Conservation (phyloP, 2,797 vertebrate genomes). For the Esox lucius region DNA sequence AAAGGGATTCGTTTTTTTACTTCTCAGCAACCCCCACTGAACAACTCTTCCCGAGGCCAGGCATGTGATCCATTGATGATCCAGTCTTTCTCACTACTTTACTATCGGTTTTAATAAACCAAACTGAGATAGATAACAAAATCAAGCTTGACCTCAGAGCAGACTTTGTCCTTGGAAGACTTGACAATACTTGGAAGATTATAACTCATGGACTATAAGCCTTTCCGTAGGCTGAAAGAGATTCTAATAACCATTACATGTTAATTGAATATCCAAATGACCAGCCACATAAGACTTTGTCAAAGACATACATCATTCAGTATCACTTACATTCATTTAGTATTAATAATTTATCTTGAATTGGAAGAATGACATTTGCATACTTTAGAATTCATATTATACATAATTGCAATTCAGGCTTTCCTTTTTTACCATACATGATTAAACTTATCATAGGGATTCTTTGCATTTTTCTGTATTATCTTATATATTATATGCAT, state of each 20-base stretch:
- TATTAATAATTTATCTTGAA: not conserved
- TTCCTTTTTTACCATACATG: not conserved
- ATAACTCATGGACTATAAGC: not conserved
- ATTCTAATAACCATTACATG: not conserved
- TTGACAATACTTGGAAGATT: not conserved
- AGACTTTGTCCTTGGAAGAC: not conserved
- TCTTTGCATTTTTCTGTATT: not conserved
- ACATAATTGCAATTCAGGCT: not conserved
- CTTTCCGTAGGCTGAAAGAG: not conserved
- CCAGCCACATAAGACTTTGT: not conserved
- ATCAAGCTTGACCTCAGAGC: not conserved
- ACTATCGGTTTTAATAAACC: not conserved
- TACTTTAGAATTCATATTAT: not conserved
- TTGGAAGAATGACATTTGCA: not conserved
- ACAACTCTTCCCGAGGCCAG: too few relatives aligned
- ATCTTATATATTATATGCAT: not conserved
- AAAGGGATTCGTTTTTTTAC: too few relatives aligned
- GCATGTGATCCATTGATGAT: too few relatives aligned
- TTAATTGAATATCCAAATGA: constrained; percentile 5
- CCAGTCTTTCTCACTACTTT: not conserved
- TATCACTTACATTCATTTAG: not conserved
- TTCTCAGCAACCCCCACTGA: too few relatives aligned
- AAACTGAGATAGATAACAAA: not conserved
- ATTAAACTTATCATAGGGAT: not conserved
- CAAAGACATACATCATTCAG: not conserved